These are phyloP conservation scores for Phrixothrix hirtus DNA, from an alignment of 2,888 invertebrate species.

Conservation along the genomic window DNA sequence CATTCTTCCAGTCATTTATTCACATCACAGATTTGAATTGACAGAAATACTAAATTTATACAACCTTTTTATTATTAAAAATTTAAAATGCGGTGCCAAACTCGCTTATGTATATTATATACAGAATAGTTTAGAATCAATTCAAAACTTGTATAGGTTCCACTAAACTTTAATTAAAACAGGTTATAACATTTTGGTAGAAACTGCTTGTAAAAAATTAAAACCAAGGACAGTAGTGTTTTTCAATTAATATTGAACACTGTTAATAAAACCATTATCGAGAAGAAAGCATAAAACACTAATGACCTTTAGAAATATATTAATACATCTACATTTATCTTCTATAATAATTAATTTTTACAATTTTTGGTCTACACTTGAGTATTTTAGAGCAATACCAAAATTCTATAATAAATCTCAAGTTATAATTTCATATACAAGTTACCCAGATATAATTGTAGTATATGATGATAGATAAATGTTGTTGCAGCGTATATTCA, in stretches of 20 bases:
- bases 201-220: background rate
- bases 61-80: constrained; percentile 44
- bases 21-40: constrained; percentile 56
- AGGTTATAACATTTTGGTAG: too few species aligned
- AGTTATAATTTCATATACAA: background rate
- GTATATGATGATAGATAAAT: too few species aligned
- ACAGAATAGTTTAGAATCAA: constrained; percentile 17
- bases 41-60: constrained; percentile 53
- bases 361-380: constrained; percentile 3
- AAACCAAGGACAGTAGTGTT: constrained; percentile 1
- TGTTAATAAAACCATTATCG: background rate
- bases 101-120: constrained; percentile 16
- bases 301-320: background rate
- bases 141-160: constrained; percentile 25
- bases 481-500: too few species aligned
- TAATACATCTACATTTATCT: background rate
- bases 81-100: constrained; percentile 30
- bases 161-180: background rate
- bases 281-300: background rate
- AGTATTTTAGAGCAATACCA: background rate
- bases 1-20: constrained; percentile 45
- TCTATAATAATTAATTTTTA: background rate
- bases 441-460: background rate
- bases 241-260: background rate
- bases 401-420: background rate